Conservation (phyloP, 2,797 vertebrate species). For the Erethizon dorsatum region DNA sequence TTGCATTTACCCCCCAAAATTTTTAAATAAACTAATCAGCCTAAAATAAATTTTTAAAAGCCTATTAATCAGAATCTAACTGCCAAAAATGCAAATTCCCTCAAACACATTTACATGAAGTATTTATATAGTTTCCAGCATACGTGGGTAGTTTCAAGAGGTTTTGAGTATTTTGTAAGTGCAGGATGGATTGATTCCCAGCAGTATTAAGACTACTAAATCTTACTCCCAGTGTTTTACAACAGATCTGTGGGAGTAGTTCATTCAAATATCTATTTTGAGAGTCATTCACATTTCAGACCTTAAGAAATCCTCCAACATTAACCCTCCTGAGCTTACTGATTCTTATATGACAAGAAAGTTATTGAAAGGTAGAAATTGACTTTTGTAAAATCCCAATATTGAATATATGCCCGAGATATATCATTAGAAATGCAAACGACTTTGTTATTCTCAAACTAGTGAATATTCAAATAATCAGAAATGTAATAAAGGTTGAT, state of each 20-base stretch:
- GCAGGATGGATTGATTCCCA: not conserved
- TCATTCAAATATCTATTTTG: conserved; percentile 36
- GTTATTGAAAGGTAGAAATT: not conserved
- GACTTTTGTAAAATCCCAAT: not conserved
- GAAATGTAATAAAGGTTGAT: not conserved
- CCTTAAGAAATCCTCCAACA: conserved; percentile 28
- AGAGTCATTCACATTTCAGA: not conserved
- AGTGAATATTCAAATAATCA: not conserved
- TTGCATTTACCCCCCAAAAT: not conserved
- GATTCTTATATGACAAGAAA: not conserved
- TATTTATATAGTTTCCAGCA: not conserved
- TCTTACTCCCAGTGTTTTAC: not conserved
- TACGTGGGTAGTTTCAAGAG: not conserved
- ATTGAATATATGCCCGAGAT: not conserved
- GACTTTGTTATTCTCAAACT: not conserved
- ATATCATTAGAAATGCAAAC: not conserved
- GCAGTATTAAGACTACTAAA: not conserved
- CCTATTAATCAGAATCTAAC: not conserved
- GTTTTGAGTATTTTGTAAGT: conserved; percentile 5
- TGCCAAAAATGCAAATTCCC: not conserved
- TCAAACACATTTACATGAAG: not conserved
- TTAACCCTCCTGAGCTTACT: not conserved
- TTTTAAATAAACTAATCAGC: conserved; percentile 22
- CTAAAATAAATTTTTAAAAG: not conserved
- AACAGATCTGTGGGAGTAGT: not conserved